phyloP scores from a whole-genome alignment of 2,113 vertebrate genomes.

The Ceuthmochares aereus region DNA sequence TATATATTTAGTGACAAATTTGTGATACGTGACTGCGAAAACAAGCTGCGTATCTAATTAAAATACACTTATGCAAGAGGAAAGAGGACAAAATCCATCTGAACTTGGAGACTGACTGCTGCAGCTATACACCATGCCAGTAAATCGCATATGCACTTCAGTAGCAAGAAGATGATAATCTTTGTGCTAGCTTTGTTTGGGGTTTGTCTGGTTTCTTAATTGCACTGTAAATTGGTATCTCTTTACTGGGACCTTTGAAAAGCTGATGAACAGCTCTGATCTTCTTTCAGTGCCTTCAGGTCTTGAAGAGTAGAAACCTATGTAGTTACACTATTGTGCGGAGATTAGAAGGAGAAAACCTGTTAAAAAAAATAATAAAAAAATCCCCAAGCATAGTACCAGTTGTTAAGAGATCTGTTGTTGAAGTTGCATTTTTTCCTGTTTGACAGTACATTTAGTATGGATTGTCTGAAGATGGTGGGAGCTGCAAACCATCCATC shows the following conservation, averaged over 20 bases:
- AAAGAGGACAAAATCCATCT: neutral
- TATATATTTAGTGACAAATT: accelerated
- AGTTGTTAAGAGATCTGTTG: neutral
- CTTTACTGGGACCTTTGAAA: neutral
- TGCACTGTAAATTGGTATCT: neutral
- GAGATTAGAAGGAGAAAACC: neutral
- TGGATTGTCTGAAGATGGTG: neutral
- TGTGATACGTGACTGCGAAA: neutral
- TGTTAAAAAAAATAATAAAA: neutral
- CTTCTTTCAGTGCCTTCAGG: neutral
- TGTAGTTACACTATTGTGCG: neutral
- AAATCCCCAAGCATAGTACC: accelerated
- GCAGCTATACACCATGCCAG: neutral
- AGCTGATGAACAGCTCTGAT: neutral
- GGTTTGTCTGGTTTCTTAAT: neutral
- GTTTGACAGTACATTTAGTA: neutral
- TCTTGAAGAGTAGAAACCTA: neutral
- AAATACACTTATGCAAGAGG: neutral
- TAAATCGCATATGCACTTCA: neutral
- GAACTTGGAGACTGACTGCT: neutral
- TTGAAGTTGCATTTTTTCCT: neutral
- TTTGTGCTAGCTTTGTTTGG: neutral
- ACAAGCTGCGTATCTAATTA: neutral
- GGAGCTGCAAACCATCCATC: neutral
- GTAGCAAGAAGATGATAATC: neutral